Evolutionary conservation across 1,140 invertebrate genomes (phyloP), one percentile per base, ranked within the genome.

Genomic region (Lysiphlebus fabarum): DNA sequence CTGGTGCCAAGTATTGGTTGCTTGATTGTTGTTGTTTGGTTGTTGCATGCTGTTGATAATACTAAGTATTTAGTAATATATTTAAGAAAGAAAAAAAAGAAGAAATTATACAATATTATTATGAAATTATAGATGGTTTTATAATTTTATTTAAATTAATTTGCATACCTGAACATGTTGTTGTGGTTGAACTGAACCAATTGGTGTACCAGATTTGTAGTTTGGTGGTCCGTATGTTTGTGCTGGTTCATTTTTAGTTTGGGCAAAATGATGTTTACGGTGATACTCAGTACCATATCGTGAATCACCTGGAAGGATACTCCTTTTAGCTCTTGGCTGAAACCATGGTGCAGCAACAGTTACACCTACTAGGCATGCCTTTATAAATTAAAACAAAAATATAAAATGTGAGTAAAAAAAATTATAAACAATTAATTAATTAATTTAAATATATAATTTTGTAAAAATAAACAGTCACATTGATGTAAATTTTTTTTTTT

Each of bases 221-320:
- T 37, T 54, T 14, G 66, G 66, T 8, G 59, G 65, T 38, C 67
- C 68, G 6, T 71, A 71, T 1, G 4, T 2, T n/a, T 14, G 5
- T 14, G 37, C 26, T 49, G 59, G 57, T 11, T 56, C 59, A 7
- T 62, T 36, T 62, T 44, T 63, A 0, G 36, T 36, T 36, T 62
- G 66, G n/a, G 17, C 17, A 26, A 64, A 66, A 37, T 70, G 67
- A 47, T 67, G 65, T 2, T 67, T 57, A 7, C 60, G 61, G 33
- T 68, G 65, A 40, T 71, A 57, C 2, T 66, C 65, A 34, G 65
- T 68, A 37, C 69, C 71, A 42, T 72, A 78, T 8, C 76, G 73
- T 17, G 73, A 50, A 53, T 78, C 75, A 5, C 75, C 76, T 1
- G 73, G 71, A n/a, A 77, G 53, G 44, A 77, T 70, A 2, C 70